Percentiles rank a stretch among this genome's conserved stretches.
Evolutionary conservation across 2,113 vertebrate genomes (phyloP).

Genomic region (Neolamprologus brichardi): DNA sequence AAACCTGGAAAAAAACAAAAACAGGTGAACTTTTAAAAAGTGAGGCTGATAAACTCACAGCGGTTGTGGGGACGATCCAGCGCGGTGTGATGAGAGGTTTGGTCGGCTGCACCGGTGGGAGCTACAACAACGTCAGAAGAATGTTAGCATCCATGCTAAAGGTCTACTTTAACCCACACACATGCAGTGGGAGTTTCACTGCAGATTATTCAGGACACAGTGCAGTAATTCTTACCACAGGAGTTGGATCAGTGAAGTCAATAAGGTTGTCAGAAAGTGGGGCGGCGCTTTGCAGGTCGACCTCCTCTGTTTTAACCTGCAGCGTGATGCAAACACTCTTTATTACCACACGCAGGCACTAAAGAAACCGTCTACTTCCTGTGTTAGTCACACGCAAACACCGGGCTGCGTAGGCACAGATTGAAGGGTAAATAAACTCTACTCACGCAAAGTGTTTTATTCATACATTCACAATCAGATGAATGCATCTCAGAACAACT

Average conservation of each 20-base stretch:
- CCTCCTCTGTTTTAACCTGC: slow-evolving; percentile 80
- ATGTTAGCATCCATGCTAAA: not conserved
- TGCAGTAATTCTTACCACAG: slow-evolving; percentile 69
- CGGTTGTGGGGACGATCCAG: slow-evolving; percentile 87
- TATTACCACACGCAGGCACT: not conserved
- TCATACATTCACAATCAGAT: not conserved
- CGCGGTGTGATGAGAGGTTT: slow-evolving; percentile 79
- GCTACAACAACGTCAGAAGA: slow-evolving; percentile 15
- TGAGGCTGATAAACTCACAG: slow-evolving; percentile 47
- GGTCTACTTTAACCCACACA: not conserved
- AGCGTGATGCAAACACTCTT: not conserved
- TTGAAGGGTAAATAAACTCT: not conserved
- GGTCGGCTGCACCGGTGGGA: slow-evolving; percentile 69
- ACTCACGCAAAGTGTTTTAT: not conserved
- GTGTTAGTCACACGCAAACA: not conserved
- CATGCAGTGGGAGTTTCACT: not conserved
- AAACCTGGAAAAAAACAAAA: not conserved
- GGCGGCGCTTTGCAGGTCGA: slow-evolving; percentile 65
- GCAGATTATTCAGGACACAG: not conserved
- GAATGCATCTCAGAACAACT: not conserved
- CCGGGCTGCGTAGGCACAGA: not conserved
- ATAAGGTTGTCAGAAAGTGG: slow-evolving; percentile 85
- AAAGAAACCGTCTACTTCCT: not conserved
- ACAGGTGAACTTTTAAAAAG: not conserved
- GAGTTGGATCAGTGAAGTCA: slow-evolving; percentile 82